Percentiles rank a stretch among this genome's conserved stretches.
phyloP scores from a whole-genome alignment of 2,888 invertebrate species.

The Eupeodes latifasciatus region DNA sequence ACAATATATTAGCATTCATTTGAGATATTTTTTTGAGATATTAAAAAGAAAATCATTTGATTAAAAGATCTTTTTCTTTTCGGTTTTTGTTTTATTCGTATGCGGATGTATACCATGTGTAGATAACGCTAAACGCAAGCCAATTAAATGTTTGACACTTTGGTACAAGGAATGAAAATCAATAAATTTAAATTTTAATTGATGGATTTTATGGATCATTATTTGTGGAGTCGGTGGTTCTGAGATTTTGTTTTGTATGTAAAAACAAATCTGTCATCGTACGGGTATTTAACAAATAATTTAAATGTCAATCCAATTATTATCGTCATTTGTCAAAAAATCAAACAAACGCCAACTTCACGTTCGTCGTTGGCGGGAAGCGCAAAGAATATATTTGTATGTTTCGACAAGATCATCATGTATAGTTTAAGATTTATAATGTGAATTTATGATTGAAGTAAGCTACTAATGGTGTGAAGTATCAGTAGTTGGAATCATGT shows the following conservation, averaged over 20 bases:
- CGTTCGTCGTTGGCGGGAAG: background rate
- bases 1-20: conserved; percentile 51
- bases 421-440: no score
- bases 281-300: conserved; percentile 29
- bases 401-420: no score
- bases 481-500: no score
- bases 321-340: conserved; percentile 7
- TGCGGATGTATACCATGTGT: background rate
- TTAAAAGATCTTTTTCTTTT: conserved; percentile 26
- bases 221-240: background rate
- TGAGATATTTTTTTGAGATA: conserved; percentile 19
- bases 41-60: conserved; percentile 15
- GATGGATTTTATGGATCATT: conserved; percentile 42
- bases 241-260: background rate
- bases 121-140: conserved; percentile 33
- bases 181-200: conserved; percentile 42
- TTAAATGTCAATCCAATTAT: conserved; percentile 23
- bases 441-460: no score
- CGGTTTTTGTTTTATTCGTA: background rate
- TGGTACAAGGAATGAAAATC: conserved; percentile 18
- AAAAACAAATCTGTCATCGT: conserved; percentile 17
- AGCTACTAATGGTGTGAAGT: no score
- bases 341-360: background rate
- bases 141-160: conserved; percentile 36
- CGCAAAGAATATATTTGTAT: no score